Evolutionary conservation across 2,888 invertebrate species (phyloP).

Genomic region (Acleris literana): DNA sequence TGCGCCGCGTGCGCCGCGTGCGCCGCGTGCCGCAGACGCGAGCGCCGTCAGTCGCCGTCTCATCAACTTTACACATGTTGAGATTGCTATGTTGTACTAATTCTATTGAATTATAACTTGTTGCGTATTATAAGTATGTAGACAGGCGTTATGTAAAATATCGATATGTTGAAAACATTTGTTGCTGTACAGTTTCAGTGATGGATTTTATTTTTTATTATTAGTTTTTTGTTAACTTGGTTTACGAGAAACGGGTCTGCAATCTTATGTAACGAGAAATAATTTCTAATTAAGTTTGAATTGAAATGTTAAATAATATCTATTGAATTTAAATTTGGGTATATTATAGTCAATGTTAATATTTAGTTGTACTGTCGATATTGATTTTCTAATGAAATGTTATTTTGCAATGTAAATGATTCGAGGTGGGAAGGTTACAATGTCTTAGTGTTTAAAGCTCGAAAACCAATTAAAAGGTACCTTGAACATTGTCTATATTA

Average conservation of each 20-base stretch:
- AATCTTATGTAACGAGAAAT: conserved; percentile 75
- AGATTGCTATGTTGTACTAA: conserved; percentile 83
- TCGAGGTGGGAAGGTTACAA: conserved; percentile 75
- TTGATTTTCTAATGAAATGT: conserved; percentile 75
- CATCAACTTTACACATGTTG: conserved; percentile 82
- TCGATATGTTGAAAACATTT: conserved; percentile 61
- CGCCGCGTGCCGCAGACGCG: conserved; percentile 38
- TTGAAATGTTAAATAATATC: conserved; percentile 67
- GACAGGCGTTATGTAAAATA: conserved; percentile 46
- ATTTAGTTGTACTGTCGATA: conserved; percentile 70
- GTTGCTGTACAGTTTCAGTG: conserved; percentile 70
- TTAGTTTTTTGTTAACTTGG: conserved; percentile 75
- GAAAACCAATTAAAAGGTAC: conserved; percentile 83
- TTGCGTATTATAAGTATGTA: conserved; percentile 78
- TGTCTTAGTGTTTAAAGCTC: conserved; percentile 81
- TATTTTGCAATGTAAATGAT: conserved; percentile 78
- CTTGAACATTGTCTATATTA: conserved; percentile 84
- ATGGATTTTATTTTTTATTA: conserved; percentile 74
- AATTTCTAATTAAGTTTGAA: conserved; percentile 74
- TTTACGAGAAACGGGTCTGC: conserved; percentile 81
- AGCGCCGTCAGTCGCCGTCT: conserved; percentile 68
- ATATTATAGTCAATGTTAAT: conserved; percentile 81
- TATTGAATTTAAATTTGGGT: conserved; percentile 76
- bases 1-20: conserved; percentile 28
- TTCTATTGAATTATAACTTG: conserved; percentile 83